Evolutionary conservation across 2,888 invertebrate species (phyloP).

Genomic region (Antitype chi): DNA sequence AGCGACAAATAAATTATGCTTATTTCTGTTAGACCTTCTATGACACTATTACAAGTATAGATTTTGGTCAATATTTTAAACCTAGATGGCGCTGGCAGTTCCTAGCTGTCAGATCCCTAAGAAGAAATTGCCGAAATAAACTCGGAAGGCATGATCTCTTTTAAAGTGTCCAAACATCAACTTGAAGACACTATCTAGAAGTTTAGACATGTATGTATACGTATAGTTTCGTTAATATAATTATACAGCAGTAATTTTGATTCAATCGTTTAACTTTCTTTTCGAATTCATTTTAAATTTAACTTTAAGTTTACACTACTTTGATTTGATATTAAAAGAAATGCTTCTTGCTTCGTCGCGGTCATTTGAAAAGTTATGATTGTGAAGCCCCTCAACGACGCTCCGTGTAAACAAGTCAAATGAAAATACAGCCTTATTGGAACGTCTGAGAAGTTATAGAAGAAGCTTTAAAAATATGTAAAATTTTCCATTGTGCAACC

Average conservation of each 20-base stretch:
- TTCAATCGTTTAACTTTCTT: neutral
- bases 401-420: neutral
- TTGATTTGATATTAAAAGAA: neutral
- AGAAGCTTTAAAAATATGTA: neutral
- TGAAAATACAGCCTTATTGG: neutral
- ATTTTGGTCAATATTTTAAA: neutral
- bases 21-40: neutral
- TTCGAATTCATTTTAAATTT: neutral
- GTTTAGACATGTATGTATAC: neutral
- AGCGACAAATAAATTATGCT: neutral
- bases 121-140: neutral
- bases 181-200: neutral
- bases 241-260: neutral
- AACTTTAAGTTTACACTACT: neutral
- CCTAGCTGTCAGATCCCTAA: neutral
- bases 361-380: neutral
- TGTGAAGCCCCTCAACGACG: slow-evolving; percentile 6
- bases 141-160: neutral
- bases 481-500: slow-evolving; percentile 28
- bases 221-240: neutral
- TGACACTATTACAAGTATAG: too few relatives aligned
- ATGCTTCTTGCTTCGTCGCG: neutral
- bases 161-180: neutral
- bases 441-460: slow-evolving; percentile 24
- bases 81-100: neutral